Evolutionary conservation across 2,888 invertebrate species (phyloP), one percentile per base, ranked within the genome.

Genomic region (Catocala nupta): DNA sequence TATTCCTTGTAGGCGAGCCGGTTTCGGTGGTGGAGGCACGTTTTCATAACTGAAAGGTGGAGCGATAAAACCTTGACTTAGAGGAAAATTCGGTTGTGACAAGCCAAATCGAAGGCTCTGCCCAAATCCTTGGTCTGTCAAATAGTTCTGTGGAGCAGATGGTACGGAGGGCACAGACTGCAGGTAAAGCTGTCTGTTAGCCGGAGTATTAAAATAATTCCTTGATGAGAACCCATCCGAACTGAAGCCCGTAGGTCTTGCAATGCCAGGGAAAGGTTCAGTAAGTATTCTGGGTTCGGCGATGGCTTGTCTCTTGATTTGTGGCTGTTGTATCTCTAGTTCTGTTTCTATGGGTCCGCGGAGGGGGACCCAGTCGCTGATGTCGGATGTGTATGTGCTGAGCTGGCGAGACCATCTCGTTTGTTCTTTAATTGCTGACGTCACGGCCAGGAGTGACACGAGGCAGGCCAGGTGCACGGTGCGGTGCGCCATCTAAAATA

Each of bases 401-500:
- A 94, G 90, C 71, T 94, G 94, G 10, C 94, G 87, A 13, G 94
- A 94, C 94, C 94, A 94, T 82, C 94, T 85, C n/a, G 87, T 77
- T 70, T 89, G 89, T 47, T 88, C 88, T 65, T 85, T 70, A 10
- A 82, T 83, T 59, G 87, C 79, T 70, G 83, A 73, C 59, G 85
- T 80, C 63, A 82, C 72, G 36, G 84, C 83, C 44, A 90, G 78
- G 63, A 91, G 71, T 47, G 84, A 65, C 65, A 86, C 72, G 63
- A 91, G 75, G 75, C 86, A 86, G 73, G 86, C 83, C 70, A 90
- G 82, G 68, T 78, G 85, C 81, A 81, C 78, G 70, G 75, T 79
- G 71, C 83, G 83, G 82, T 86, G 87, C 86, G 88, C 86, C 92
- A 92, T 93, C 93, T 92, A 90, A 13, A 91, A 89, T 52, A 10